phyloP scores from a whole-genome alignment of 2,113 vertebrate genomes.

The Talpa occidentalis region DNA sequence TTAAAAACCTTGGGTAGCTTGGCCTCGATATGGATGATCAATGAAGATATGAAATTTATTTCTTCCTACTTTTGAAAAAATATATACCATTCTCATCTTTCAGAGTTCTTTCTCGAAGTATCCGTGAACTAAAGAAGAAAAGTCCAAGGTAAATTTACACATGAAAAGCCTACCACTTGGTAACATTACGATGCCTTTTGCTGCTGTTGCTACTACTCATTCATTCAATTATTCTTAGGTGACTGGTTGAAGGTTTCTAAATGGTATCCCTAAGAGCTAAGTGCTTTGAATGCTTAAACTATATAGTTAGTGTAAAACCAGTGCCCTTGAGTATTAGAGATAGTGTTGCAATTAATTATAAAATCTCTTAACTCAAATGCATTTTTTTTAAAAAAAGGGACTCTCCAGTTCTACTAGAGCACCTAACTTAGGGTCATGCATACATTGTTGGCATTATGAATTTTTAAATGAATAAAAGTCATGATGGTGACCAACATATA shows the following conservation, averaged over 20 bases:
- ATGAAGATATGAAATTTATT: not conserved
- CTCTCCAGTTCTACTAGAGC: not conserved
- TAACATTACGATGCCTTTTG: not conserved
- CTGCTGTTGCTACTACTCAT: not conserved
- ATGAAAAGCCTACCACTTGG: not conserved
- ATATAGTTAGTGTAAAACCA: slow-evolving; percentile 15
- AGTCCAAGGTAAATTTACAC: not conserved
- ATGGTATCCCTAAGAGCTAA: not conserved
- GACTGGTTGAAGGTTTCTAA: slow-evolving; percentile 37
- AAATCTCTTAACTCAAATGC: slow-evolving; percentile 28
- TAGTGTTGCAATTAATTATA: slow-evolving; percentile 9
- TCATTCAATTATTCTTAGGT: slow-evolving; percentile 27
- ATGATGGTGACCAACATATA: not conserved
- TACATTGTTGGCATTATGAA: not conserved
- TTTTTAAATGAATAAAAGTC: slow-evolving; percentile 57
- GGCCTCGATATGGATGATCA: not conserved
- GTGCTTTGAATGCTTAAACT: slow-evolving; percentile 40
- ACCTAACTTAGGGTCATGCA: not conserved
- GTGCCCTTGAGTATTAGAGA: not conserved
- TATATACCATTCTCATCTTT: not conserved
- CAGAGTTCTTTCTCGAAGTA: not conserved
- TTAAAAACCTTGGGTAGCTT: not conserved
- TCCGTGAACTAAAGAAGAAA: not conserved
- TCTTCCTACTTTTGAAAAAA: not conserved
- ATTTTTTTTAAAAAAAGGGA: not conserved